Evolutionary conservation across 2,888 invertebrate genomes (phyloP), one percentile per base, ranked within the genome.

Genomic region (Eupithecia subumbrata): DNA sequence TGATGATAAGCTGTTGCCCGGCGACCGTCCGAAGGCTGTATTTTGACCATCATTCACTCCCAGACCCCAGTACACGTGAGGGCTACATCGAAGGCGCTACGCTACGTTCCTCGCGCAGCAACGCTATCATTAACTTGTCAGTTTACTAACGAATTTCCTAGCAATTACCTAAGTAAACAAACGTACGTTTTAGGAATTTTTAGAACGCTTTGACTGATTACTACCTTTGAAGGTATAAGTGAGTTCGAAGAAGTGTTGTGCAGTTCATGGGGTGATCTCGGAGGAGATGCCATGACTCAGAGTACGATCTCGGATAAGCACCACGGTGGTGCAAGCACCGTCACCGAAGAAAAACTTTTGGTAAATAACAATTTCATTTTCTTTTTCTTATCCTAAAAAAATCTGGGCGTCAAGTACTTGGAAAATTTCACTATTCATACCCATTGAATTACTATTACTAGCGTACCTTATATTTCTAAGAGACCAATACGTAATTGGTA

Each of bases 261-360:
- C 52, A 80, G 79, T 74, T 77, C 77, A 22, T 43, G 40, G 25
- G 40, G 43, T 71, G 74, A 48, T 75, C 76, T 76, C 66, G 83
- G 76, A 69, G 83, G 82, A 89, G 82, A 90, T 89, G 91, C 89
- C 85, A 94, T 94, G 94, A 94, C 93, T 86, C 94, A 92, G 84
- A 93, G 89, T 84, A 92, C 83, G 78, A 75, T 87, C 77, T 83
- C 88, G 76, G 92, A 93, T 71, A 92, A 88, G 84, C 89, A 91
- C 80, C 88, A 74, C 72, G 76, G 89, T 72, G 88, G 89, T 79
- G 88, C 87, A 78, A 89, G 91, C 77, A 90, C 91, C 71, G 89
- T 93, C 82, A 92, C 93, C 73, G 95, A 94, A 80, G 95, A 95
- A 83, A 95, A 95, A 82, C 84, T 95, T 76, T 91, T 95, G 94